Base-by-base conservation (phyloP, 2,888 invertebrate genomes). In the Thyatira batis region DNA sequence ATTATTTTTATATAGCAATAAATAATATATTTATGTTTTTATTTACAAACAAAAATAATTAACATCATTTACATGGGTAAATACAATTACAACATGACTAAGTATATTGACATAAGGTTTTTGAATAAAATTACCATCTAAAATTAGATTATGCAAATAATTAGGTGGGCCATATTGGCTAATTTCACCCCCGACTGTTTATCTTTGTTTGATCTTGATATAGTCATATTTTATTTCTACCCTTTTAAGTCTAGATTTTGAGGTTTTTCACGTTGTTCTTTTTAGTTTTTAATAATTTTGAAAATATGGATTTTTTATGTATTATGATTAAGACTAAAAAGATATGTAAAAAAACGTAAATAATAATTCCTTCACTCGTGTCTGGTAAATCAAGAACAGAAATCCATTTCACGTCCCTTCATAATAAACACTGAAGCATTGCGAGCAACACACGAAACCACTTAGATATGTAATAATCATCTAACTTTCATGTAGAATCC, bases 381-480 rank as follows among this genome's bases (percentile, higher is more conserved):
- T 23, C 23, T 23, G 23, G n/a, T n/a, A n/a, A n/a, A n/a, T 30
- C 2, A 11, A 30, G 2, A 30, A 30, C 30, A 44, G 2, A 20
- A 44, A 17, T 20, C 20, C 3, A 69, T 73, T 75, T 84, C 81
- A 82, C 80, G 76, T 74, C 76, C 76, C 76, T 82, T 76, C 77
- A 84, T 85, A 88, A 89, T 85, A 84, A 83, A 86, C 53, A 60
- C 49, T 60, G 69, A 72, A 78, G 76, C 84, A 80, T 82, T 80
- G 77, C 77, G 75, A 72, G 51, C 48, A 75, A 87, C 85, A 87
- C 88, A 83, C 83, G 82, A 87, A 85, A 80, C 84, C 87, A 88
- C 88, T 89, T 71, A 80, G 78, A 80, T 80, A 76, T 63, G 71
- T 71, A 79, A 81, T 84, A 84, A 83, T 85, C 84, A 84, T 71